Evolutionary conservation across 2,113 vertebrate genomes (phyloP).

Genomic region (Callipepla californica): DNA sequence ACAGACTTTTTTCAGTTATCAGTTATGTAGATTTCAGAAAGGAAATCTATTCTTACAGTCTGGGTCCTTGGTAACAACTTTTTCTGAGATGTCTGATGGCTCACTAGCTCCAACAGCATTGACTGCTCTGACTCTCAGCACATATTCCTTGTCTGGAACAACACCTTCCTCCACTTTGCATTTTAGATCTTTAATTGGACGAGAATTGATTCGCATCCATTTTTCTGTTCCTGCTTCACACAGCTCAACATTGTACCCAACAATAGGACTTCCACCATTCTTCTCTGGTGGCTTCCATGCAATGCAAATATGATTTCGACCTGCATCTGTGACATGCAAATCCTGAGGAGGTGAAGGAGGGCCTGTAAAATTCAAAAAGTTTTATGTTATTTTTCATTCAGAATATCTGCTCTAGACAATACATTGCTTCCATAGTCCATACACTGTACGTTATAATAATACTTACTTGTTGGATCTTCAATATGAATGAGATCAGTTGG

Average conservation of each 20-base stretch:
- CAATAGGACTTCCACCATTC: conserved; percentile 92
- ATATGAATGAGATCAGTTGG: conserved; percentile 91
- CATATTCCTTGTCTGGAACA: conserved; percentile 95
- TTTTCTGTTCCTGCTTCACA: conserved; percentile 95
- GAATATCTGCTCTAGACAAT: neutral
- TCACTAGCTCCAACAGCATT: conserved; percentile 93
- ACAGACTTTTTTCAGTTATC: neutral
- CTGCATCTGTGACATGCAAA: conserved; percentile 89
- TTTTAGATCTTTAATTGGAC: conserved; percentile 92
- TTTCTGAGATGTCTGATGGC: conserved; percentile 94
- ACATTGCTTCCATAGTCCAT: neutral
- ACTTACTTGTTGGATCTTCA: conserved; percentile 92
- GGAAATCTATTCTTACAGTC: conserved; percentile 88
- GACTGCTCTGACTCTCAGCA: conserved; percentile 93
- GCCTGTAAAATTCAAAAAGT: conserved; percentile 75
- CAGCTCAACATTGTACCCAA: conserved; percentile 96
- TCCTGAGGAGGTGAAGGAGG: conserved; percentile 93
- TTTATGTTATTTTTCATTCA: neutral
- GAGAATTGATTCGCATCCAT: conserved; percentile 94
- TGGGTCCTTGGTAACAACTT: conserved; percentile 94
- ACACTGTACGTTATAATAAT: neutral
- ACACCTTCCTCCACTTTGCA: conserved; percentile 93
- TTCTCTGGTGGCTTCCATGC: conserved; percentile 94
- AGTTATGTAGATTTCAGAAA: neutral
- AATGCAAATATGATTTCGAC: conserved; percentile 92